Evolutionary conservation across 2,888 invertebrate genomes (phyloP), one percentile per base, ranked within the genome.

Genomic region (Microctonus hyperodae): DNA sequence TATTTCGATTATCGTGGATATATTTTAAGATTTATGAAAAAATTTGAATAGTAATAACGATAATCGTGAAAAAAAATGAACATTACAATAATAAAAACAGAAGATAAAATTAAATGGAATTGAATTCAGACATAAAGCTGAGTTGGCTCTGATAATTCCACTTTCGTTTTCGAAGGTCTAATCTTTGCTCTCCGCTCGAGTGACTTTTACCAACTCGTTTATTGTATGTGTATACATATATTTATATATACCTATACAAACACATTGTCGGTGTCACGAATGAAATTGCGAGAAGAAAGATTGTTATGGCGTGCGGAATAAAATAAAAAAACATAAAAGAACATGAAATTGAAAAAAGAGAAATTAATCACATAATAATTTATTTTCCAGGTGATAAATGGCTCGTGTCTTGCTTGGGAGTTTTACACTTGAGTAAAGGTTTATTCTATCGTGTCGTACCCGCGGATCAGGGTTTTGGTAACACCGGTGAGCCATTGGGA

Each of bases 371-470:
- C 11, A 28, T 61, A 33, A 58, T 22, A 11, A n/a, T 13, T 55
- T 25, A 61, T 31, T 58, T 50, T 16, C 22, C 86, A 94, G 94
- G 96, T 64, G 96, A 96, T 85, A 90, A 92, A 76, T 96, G 96
- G 96, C 87, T 96, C 78, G 93, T 95, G 2, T 95, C 95, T 1
- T 95, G 95, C 76, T 86, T 96, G 51, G 95, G 95, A 1, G 91
- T 94, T 16, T 85, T 96, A 50, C 93, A 92, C 84, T 88, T 94
- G 60, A 91, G 92, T 82, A 93, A 95, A 78, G 95, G 95, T 33
- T 87, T 96, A 1, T 95, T 96, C 86, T 94, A 95, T 86, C 88
- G 95, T 61, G 95, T 96, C 40, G 95, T 96, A 57, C 96, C 96
- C 0, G 94, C 95, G 0, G 95, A 96, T 81, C 96, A 96, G 84